Base-by-base conservation (phyloP, 2,797 vertebrate genomes). In the Pogonophryne albipinna region DNA sequence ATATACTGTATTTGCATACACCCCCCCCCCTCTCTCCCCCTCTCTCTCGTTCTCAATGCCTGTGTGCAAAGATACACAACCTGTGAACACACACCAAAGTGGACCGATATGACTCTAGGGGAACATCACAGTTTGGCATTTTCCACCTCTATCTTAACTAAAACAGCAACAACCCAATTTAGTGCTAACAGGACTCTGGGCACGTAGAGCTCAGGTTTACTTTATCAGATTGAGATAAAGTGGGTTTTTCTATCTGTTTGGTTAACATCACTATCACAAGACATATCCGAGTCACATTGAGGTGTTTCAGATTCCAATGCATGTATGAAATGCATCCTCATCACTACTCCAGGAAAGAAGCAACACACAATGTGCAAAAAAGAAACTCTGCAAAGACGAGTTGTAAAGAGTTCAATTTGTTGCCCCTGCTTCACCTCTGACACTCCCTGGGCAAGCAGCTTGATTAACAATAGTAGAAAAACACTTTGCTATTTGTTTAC, bases 151-250 rank as follows among this genome's bases (percentile, higher is more conserved):
- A 1, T 41, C 10, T 2, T 45, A 17, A 50, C 60, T 41, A 60
- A 66, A 72, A 59, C 46, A 71, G 23, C 53, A 73, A 50, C 49
- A 65, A 53, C 55, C 42, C 34, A 38, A 71, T 55, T 66, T 4
- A 59, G 19, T 27, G 67, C 60, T 69, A 51, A 38, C 42, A 52
- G 68, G 6, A 38, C 56, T 56, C 46, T 4, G 41, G 38, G 47
- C 77, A 82, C 61, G 68, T 79, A 84, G 67, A 63, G 63, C 51
- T 74, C 65, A 73, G 69, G 9, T 80, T 84, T 61, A 67, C 52
- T 60, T 89, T 85, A 92, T 89, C 88, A 80, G 88, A 92, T 89
- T 68, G 66, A 84, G 84, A 86, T 86, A 78, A 71, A 83, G 74
- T 71, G 53, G 64, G 51, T 74, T 45, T 74, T 45, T 78, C n/a